Evolutionary conservation across 2,888 invertebrate species (phyloP), one percentile per base, ranked within the genome.

Genomic region (Adela reaumurella): DNA sequence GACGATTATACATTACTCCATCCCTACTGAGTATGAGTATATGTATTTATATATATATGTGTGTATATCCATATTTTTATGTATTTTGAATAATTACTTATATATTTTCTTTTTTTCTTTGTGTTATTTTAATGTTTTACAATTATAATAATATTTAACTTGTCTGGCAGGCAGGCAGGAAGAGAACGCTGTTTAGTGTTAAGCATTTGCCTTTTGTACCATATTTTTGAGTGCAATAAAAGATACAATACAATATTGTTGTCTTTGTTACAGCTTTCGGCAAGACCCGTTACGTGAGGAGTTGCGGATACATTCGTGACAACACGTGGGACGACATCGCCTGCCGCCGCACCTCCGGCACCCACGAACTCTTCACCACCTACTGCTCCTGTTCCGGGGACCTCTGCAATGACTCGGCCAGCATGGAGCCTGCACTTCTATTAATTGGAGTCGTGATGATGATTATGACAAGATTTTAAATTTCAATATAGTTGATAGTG

Each of bases 351-450:
- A 83, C 89, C 52, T 81, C 84, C 14, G 92, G 92, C 29, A 90
- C 87, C 16, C 89, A 89, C 54, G 73, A 76, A 18, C 84, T 93
- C 1, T 83, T 85, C 56, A 85, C 89, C 47, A 74, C 81, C 2
- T 92, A 91, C 67, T 94, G 93, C 67, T 81, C 89, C 51, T 94
- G 94, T 67, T 85, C 87, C 59, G 81, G 81, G 5, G 87, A 89
- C 62, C 79, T 89, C 17, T 94, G 94, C 74, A 94, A 94, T n/a
- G n/a, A n/a, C 62, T 68, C 74, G 47, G 83, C 81, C 5, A 24
- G 35, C 4, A 14, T 14, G 35, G 11, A 35, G 35, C 35, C 35
- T 8, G 11, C 8, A 3, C 11, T 14, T 8, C 14, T 35, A 14
- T 14, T 35, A 3, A 14, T 14, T 3, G 35, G 11, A 3, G n/a